Percentiles rank a stretch among this genome's conserved stretches.
Conservation (phyloP, 2,888 invertebrate species). For the Chorisops tibialis region DNA sequence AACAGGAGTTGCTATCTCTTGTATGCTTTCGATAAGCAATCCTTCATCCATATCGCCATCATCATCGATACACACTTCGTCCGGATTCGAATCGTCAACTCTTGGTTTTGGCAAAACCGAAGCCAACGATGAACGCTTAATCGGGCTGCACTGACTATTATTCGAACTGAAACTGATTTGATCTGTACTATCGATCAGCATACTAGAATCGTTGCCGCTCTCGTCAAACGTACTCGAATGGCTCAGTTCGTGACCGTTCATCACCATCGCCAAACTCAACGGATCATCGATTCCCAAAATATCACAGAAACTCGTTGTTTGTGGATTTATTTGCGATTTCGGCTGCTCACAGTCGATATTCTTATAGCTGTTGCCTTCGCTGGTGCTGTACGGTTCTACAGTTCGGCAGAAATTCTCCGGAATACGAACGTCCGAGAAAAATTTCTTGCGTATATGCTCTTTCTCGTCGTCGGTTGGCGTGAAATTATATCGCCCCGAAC, state of each 20-base stretch:
- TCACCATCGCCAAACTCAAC: conserved; percentile 59
- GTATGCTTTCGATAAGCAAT: neutral
- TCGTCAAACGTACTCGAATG: conserved; percentile 39
- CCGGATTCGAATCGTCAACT: conserved; percentile 16
- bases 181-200: conserved; percentile 13
- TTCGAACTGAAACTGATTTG: conserved; percentile 23
- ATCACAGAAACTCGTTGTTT: conserved; percentile 66
- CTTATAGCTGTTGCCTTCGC: conserved; percentile 39
- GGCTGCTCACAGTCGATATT: conserved; percentile 50
- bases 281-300: conserved; percentile 79
- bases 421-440: conserved; percentile 66
- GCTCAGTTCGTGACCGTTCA: conserved; percentile 52
- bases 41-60: neutral
- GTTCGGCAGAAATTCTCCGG: conserved; percentile 78
- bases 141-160: conserved; percentile 13
- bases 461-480: conserved; percentile 72
- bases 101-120: conserved; percentile 29
- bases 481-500: conserved; percentile 58
- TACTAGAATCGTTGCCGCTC: conserved; percentile 30
- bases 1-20: neutral
- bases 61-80: conserved; percentile 10
- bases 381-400: conserved; percentile 60
- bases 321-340: conserved; percentile 62
- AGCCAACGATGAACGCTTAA: conserved; percentile 17
- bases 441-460: conserved; percentile 59